phyloP scores from a whole-genome alignment of 2,113 vertebrate genomes.

The Piprites chloris region DNA sequence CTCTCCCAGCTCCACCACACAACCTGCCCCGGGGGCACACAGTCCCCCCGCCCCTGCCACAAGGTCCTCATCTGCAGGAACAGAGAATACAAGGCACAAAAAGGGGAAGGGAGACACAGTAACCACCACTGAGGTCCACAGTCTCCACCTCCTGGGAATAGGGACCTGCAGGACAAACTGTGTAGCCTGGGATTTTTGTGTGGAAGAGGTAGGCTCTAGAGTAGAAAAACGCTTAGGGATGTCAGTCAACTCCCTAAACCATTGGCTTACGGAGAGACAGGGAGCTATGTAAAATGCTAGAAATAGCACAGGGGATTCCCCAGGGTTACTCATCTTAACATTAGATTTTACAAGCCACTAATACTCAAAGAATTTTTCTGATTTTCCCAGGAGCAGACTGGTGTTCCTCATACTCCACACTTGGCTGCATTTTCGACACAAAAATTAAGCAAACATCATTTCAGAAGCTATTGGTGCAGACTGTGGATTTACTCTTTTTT shows the following conservation, averaged over 20 bases:
- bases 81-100: background rate
- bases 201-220: background rate
- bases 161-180: background rate
- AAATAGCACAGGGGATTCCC: background rate
- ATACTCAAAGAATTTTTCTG: background rate
- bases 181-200: background rate
- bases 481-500: background rate
- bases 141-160: background rate
- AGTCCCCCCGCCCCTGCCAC: fast-evolving
- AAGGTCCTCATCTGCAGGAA: background rate
- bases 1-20: background rate
- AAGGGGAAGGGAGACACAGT: background rate
- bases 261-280: background rate
- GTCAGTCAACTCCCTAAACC: background rate
- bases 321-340: background rate
- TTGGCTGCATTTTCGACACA: background rate
- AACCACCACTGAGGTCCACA: background rate
- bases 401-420: background rate
- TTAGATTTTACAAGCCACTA: background rate
- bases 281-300: background rate
- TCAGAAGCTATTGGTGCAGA: background rate
- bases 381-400: background rate
- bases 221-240: background rate
- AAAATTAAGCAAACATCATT: background rate
- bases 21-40: background rate